Conservation (phyloP, 2,888 invertebrate species). For the Escarpia spicata region DNA sequence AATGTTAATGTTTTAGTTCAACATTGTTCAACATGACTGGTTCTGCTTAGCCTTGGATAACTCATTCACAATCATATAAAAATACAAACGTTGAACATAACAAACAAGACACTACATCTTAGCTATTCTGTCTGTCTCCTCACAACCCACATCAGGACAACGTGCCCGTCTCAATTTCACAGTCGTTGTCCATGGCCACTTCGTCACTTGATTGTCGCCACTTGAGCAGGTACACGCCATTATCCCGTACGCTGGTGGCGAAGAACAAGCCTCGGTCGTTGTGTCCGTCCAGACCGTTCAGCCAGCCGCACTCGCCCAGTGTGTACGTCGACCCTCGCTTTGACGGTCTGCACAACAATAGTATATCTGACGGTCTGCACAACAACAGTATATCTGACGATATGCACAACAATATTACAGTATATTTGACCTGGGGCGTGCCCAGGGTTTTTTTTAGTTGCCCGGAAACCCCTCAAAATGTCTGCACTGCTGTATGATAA, state of each 20-base stretch:
- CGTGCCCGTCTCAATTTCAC: not conserved
- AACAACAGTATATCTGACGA: not conserved
- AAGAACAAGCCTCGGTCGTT: constrained; percentile 33
- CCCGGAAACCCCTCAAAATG: not conserved
- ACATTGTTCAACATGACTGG: too few species aligned
- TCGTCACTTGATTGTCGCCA: constrained; percentile 29
- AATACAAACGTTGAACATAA: too few species aligned
- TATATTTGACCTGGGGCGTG: not conserved
- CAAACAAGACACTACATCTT: not conserved
- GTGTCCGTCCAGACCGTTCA: constrained; percentile 46
- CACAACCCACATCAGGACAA: not conserved
- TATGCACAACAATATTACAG: not conserved
- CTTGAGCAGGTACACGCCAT: constrained; percentile 32
- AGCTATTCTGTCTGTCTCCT: not conserved
- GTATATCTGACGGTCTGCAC: not conserved
- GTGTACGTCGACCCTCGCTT: constrained; percentile 53
- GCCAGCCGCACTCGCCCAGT: constrained; percentile 52
- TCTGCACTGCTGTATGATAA: not conserved
- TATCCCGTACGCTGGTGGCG: constrained; percentile 34
- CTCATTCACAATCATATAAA: too few species aligned
- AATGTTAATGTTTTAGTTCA: too few species aligned
- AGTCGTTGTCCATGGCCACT: not conserved
- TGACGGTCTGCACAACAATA: constrained; percentile 48
- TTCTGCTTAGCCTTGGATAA: too few species aligned
- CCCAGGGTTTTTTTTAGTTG: too few species aligned